phyloP scores from a whole-genome alignment of 2,113 vertebrate genomes.

The Seriola quinqueradiata region DNA sequence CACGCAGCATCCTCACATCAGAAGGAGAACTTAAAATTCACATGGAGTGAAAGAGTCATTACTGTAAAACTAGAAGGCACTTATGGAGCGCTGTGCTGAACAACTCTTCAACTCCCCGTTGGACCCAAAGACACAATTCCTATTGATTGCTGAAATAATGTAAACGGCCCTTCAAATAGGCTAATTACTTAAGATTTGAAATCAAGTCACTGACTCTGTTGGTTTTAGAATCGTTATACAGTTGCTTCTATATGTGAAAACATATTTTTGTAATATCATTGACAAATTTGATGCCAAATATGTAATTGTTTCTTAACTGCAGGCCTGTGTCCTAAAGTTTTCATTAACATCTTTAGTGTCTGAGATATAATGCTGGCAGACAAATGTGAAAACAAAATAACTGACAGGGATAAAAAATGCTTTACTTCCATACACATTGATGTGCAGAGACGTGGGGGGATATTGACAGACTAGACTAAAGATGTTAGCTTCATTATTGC shows the following conservation, averaged over 20 bases:
- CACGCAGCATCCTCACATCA: constrained; percentile 9
- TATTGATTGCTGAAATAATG: neutral
- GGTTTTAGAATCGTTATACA: no score
- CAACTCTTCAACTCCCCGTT: neutral
- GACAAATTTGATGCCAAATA: no score
- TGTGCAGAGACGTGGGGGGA: neutral
- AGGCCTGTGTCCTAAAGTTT: no score
- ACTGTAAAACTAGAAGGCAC: constrained; percentile 15
- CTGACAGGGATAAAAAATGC: neutral
- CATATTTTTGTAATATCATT: no score
- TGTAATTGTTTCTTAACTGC: no score
- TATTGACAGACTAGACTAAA: constrained; percentile 27
- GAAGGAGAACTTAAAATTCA: constrained; percentile 10
- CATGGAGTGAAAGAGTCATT: neutral
- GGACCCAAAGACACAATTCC: neutral
- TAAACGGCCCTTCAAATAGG: neutral
- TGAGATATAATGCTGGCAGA: neutral
- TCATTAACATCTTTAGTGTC: neutral
- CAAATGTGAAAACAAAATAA: neutral
- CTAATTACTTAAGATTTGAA: neutral
- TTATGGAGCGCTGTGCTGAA: neutral
- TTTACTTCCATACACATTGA: neutral
- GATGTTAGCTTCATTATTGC: constrained; percentile 53
- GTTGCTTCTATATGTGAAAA: no score
- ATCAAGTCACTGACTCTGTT: neutral